Evolutionary conservation across 2,888 invertebrate genomes (phyloP).

Genomic region (Stegophylla sp.): DNA sequence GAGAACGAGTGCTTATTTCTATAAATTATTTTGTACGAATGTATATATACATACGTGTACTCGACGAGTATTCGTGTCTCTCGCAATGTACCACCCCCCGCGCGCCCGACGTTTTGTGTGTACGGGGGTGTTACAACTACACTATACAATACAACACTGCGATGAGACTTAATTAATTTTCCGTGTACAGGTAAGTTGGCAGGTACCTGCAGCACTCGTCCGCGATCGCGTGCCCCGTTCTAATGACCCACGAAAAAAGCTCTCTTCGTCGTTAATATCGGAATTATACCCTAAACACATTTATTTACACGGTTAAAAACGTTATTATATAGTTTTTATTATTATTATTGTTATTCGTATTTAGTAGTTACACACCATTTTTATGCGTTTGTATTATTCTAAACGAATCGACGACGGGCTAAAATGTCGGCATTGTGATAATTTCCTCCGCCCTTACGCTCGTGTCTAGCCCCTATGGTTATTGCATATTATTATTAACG

Average conservation of each 20-base stretch:
- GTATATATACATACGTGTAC: too few relatives aligned
- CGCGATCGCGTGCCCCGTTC: conserved; percentile 46
- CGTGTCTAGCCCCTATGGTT: not conserved
- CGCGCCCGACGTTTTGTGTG: not conserved
- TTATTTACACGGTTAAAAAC: conserved; percentile 2
- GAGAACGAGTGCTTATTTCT: too few relatives aligned
- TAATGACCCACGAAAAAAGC: conserved; percentile 26
- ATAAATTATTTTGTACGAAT: not conserved
- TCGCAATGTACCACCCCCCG: not conserved
- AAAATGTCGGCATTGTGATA: not conserved
- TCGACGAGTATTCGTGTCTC: not conserved
- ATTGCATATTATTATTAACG: not conserved
- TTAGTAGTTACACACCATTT: too few relatives aligned
- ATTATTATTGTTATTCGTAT: not conserved
- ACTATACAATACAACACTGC: not conserved
- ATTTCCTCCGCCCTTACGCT: not conserved
- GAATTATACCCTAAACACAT: not conserved
- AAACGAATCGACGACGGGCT: too few relatives aligned
- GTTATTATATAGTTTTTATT: not conserved
- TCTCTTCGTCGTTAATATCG: not conserved
- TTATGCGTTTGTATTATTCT: too few relatives aligned
- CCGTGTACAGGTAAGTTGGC: not conserved
- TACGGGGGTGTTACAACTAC: not conserved
- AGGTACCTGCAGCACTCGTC: not conserved
- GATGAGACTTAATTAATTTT: conserved; percentile 55